Percentiles rank a stretch among this genome's conserved stretches.
Evolutionary conservation across 2,113 vertebrate genomes (phyloP).

Genomic region (Gambusia holbrooki): DNA sequence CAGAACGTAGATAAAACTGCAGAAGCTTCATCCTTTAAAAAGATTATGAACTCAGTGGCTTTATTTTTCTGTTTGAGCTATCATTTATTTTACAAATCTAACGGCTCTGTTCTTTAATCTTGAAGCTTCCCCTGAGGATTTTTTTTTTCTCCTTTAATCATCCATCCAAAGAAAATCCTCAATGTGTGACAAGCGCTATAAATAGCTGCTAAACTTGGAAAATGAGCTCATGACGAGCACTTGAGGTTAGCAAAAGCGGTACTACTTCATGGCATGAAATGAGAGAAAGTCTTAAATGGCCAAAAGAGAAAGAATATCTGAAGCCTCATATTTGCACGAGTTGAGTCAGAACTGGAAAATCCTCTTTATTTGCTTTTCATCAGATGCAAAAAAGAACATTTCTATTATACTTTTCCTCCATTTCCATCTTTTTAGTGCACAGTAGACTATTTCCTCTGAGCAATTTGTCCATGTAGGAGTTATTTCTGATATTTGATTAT

Average conservation of each 20-base stretch:
- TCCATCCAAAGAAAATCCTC: constrained; percentile 17
- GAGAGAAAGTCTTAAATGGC: constrained; percentile 42
- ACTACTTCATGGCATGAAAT: constrained; percentile 30
- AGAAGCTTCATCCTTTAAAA: neutral
- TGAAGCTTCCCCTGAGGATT: neutral
- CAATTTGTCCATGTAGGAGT: constrained; percentile 27
- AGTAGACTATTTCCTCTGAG: constrained; percentile 29
- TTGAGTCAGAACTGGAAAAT: constrained; percentile 58
- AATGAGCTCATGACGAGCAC: constrained; percentile 32
- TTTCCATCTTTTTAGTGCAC: constrained; percentile 47
- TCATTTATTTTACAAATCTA: constrained; percentile 1
- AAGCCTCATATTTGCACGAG: constrained; percentile 51
- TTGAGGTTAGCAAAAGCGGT: constrained; percentile 25
- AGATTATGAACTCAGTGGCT: neutral
- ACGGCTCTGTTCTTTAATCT: neutral
- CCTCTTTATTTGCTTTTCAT: constrained; percentile 54
- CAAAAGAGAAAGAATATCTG: constrained; percentile 24
- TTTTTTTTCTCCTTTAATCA: neutral
- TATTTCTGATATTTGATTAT: constrained; percentile 45
- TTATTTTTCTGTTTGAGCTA: neutral
- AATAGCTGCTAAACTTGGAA: constrained; percentile 18
- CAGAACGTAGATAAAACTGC: no score
- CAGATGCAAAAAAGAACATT: constrained; percentile 46
- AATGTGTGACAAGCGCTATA: constrained; percentile 23
- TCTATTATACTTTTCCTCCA: constrained; percentile 42